Percentiles rank a stretch among this genome's conserved stretches.
Evolutionary conservation across 2,888 invertebrate species (phyloP).

Genomic region (Erpobdella octoculata): DNA sequence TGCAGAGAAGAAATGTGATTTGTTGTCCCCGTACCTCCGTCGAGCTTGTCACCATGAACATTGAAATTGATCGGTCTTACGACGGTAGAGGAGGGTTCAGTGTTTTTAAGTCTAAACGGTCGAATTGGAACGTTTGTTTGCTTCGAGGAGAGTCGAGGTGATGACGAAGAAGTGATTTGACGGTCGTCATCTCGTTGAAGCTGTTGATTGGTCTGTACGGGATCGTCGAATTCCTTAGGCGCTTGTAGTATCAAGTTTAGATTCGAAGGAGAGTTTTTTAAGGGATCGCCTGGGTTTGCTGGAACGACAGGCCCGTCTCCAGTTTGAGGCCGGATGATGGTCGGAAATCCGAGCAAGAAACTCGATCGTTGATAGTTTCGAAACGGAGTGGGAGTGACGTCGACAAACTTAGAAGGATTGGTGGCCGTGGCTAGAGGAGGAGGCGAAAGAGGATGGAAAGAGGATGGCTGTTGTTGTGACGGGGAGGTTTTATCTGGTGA

Average conservation of each 20-base stretch:
- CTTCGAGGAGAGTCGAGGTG: not conserved
- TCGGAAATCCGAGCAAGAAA: not conserved
- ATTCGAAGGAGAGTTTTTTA: not conserved
- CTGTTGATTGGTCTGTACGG: too few species aligned
- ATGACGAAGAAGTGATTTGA: not conserved
- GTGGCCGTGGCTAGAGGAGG: not conserved
- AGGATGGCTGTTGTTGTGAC: not conserved
- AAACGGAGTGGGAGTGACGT: too few species aligned
- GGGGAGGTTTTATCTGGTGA: too few species aligned
- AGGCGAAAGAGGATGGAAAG: not conserved
- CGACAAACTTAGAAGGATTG: not conserved
- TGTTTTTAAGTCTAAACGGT: not conserved
- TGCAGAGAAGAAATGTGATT: too few species aligned
- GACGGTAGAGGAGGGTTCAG: not conserved
- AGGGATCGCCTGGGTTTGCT: not conserved
- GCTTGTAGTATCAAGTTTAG: not conserved
- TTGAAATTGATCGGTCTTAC: not conserved
- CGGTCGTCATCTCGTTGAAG: not conserved
- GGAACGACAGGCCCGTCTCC: not conserved
- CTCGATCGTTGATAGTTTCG: not conserved
- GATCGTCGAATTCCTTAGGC: not conserved
- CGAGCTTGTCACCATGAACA: not conserved
- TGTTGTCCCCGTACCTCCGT: not conserved
- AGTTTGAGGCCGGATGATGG: too few species aligned
- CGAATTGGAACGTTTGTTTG: not conserved